phyloP scores from a whole-genome alignment of 2,888 invertebrate species.

The Linnaemya tessellans region DNA sequence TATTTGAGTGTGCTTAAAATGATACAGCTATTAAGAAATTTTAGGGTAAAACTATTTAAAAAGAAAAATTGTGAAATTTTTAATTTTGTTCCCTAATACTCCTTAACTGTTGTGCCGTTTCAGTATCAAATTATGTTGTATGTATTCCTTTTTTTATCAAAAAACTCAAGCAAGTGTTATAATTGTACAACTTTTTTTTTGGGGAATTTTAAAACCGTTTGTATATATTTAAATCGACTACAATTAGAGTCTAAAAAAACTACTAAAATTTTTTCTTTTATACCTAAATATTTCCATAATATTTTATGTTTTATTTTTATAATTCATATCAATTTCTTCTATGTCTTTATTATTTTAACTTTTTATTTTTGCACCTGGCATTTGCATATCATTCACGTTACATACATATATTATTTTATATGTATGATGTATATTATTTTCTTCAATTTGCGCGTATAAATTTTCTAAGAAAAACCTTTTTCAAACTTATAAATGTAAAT shows the following conservation, averaged over 20 bases:
- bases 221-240: constrained; percentile 51
- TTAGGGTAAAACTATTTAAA: not conserved
- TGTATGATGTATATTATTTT: constrained; percentile 7
- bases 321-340: constrained; percentile 63
- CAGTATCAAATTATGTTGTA: not conserved
- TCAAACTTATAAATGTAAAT: constrained; percentile 54
- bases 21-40: not conserved
- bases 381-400: constrained; percentile 13
- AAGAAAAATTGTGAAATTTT: not conserved
- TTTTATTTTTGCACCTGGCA: constrained; percentile 58
- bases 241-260: constrained; percentile 55
- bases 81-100: not conserved
- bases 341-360: constrained; percentile 27
- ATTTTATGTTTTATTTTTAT: not conserved
- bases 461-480: constrained; percentile 61
- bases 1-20: not conserved
- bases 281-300: not conserved
- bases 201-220: constrained; percentile 17
- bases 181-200: constrained; percentile 33
- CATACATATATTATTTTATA: constrained; percentile 9
- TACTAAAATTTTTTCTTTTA: constrained; percentile 43
- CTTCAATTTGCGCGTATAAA: constrained; percentile 59
- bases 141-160: constrained; percentile 25
- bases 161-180: constrained; percentile 42
- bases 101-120: constrained; percentile 4